Evolutionary conservation across 2,113 vertebrate genomes (phyloP), one percentile per base, ranked within the genome.

Genomic region (Rana temporaria): DNA sequence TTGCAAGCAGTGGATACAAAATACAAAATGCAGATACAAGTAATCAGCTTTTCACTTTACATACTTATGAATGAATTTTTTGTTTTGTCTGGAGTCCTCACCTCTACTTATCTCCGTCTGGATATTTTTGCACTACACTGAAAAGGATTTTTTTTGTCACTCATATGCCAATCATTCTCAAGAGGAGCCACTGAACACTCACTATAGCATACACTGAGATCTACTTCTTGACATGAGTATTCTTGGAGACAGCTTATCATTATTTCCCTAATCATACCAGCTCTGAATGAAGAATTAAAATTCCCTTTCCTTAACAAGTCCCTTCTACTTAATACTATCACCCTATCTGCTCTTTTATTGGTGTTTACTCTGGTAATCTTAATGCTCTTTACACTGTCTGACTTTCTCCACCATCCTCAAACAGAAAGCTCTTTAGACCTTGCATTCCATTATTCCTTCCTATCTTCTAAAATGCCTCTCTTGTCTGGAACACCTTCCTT

Each of bases 331-430:
- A 68, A 1, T 18, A 16, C 34, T 69, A 60, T 67, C 76, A 34
- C 52, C 63, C 26, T 67, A n/a, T 68, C 78, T 60, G 6, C 18
- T 48, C 6, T 57, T 79, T 42, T 56, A 32, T 38, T 59, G 55
- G 64, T 48, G 32, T 79, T 79, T 59, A 59, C 64, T 38, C 59
- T 76, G 57, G 60, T 78, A 67, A 78, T 52, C 63, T 56, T 78
- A 56, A 78, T 63, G 63, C 48, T 78, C 26, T 78, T 67, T 66
- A 24, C 63, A 56, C 24, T 32, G 48, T 67, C 65, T 79, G 55
- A 69, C 53, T 79, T 38, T 19, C 26, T 55, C 16, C 34, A 38
- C 17, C 38, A 57, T 34, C 14, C 78, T 79, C 55, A 79, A 60
- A 68, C 32, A 67, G 76, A 79, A 79, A 68, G 48, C 62, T 57